Percentiles rank a stretch among this genome's conserved stretches.
Evolutionary conservation across 2,797 vertebrate genomes (phyloP).

Genomic region (Manis crassicaudata): DNA sequence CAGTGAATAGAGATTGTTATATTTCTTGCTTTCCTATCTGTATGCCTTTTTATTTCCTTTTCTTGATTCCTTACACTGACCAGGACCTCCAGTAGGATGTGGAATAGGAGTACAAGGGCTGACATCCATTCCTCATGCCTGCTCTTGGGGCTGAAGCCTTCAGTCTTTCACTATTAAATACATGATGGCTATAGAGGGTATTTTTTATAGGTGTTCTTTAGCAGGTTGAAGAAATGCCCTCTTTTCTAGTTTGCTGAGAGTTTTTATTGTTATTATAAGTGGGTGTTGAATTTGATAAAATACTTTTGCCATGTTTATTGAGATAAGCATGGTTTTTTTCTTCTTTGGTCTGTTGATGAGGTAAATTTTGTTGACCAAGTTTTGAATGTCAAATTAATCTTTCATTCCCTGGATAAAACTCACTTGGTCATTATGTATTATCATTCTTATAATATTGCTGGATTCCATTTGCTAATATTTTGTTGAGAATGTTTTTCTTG

Average conservation of each 20-base stretch:
- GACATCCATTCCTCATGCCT: not conserved
- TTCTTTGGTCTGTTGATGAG: not conserved
- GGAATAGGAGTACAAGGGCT: not conserved
- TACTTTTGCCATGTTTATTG: not conserved
- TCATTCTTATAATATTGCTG: not conserved
- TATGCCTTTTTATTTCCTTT: not conserved
- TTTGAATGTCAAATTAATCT: not conserved
- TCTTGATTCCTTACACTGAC: not conserved
- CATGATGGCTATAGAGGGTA: not conserved
- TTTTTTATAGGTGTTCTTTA: not conserved
- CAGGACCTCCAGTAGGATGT: not conserved
- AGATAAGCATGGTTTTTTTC: not conserved
- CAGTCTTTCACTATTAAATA: not conserved
- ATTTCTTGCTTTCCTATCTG: not conserved
- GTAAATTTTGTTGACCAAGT: not conserved
- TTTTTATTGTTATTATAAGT: not conserved
- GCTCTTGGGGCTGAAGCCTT: not conserved
- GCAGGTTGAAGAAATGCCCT: not conserved
- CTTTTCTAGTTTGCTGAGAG: not conserved
- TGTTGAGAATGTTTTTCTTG: not conserved
- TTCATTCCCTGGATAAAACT: not conserved
- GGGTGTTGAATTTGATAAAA: not conserved
- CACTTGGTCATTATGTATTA: not conserved
- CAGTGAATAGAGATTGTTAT: not conserved
- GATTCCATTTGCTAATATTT: not conserved